These are phyloP conservation scores for Micromys minutus DNA, from an alignment of 2,113 vertebrate species.

Conservation along the genomic window DNA sequence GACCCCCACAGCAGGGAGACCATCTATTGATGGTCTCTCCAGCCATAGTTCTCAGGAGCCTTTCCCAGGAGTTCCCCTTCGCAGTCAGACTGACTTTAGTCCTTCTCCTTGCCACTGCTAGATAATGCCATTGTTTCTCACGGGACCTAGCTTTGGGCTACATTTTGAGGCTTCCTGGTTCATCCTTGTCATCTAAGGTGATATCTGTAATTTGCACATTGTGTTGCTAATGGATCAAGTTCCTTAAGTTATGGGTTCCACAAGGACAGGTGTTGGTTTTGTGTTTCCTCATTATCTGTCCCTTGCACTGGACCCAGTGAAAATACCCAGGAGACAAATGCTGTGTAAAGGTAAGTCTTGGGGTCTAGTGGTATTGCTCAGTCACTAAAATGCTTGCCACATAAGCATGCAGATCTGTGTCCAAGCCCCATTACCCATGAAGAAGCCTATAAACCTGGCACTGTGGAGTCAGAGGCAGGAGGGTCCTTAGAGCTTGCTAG, in stretches of 20 bases:
- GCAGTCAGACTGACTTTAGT: neutral
- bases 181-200: neutral
- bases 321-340: neutral
- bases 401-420: neutral
- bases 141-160: neutral
- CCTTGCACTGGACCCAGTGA: neutral
- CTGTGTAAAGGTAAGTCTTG: neutral
- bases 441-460: neutral
- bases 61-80: neutral
- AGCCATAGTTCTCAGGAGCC: neutral
- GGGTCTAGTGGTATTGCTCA: neutral
- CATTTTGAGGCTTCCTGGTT: neutral
- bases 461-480: neutral
- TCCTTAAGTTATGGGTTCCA: neutral
- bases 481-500: no score
- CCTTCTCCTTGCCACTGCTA: neutral
- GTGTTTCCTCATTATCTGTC: neutral
- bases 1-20: neutral
- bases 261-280: neutral
- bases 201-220: neutral
- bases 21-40: neutral
- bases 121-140: neutral
- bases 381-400: neutral
- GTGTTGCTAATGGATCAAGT: neutral
- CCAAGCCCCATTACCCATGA: neutral